Conservation (phyloP, 2,113 vertebrate species). For the Gracilinanus agilis region DNA sequence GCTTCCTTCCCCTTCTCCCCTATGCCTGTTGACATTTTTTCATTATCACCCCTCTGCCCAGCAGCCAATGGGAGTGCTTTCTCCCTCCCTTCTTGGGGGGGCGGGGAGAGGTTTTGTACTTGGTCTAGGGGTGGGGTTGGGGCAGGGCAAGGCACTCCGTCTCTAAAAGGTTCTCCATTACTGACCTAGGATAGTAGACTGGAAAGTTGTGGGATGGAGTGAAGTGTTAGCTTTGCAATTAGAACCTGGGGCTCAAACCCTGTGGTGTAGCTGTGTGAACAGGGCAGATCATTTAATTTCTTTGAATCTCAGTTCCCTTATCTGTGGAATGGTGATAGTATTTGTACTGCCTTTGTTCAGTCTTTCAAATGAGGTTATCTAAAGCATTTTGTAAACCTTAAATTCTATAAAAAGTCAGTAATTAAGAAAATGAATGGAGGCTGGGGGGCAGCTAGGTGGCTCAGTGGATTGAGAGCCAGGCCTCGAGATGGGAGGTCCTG, state of each 20-base stretch:
- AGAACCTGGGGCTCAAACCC: neutral
- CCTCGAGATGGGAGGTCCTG: too few relatives aligned
- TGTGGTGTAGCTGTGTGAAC: neutral
- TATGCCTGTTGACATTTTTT: too few relatives aligned
- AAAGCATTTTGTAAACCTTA: neutral
- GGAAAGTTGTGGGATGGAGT: neutral
- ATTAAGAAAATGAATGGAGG: neutral
- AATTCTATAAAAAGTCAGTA: neutral
- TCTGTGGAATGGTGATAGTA: neutral
- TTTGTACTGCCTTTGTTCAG: neutral
- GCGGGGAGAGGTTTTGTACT: too few relatives aligned
- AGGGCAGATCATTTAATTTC: neutral
- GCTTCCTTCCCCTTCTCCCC: too few relatives aligned
- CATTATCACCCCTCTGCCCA: too few relatives aligned
- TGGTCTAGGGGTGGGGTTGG: too few relatives aligned
- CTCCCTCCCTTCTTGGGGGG: too few relatives aligned
- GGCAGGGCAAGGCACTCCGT: too few relatives aligned
- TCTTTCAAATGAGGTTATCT: neutral
- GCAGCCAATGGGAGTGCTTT: too few relatives aligned
- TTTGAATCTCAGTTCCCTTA: neutral
- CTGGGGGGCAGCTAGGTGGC: too few relatives aligned
- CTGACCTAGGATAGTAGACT: neutral
- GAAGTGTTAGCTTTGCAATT: neutral
- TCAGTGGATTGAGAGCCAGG: too few relatives aligned
- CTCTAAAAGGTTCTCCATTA: too few relatives aligned